phyloP scores from a whole-genome alignment of 2,888 invertebrate genomes.

The Proisotoma minuta region DNA sequence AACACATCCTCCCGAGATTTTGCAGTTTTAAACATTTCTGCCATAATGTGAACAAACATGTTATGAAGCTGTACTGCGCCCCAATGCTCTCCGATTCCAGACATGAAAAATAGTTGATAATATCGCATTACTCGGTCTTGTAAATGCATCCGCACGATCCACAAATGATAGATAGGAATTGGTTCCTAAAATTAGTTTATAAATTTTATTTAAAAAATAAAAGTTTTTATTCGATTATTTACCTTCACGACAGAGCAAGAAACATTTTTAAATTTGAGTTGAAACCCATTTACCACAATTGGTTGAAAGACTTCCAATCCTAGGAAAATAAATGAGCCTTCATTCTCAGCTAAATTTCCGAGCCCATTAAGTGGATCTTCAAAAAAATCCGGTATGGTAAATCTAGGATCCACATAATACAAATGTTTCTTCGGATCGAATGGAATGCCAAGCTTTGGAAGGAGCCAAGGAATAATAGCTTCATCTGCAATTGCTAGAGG shows the following conservation, averaged over 20 bases:
- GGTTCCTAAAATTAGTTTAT: too few species aligned
- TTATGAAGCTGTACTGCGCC: neutral
- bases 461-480: neutral
- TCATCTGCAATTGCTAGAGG: neutral
- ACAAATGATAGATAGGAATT: neutral
- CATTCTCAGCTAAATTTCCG: neutral
- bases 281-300: neutral
- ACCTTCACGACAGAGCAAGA: neutral
- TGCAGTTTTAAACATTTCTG: neutral
- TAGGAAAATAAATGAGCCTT: neutral
- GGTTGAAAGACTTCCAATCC: neutral
- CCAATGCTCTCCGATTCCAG: neutral
- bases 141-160: neutral
- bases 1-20: neutral
- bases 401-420: neutral
- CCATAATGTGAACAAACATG: neutral
- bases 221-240: neutral
- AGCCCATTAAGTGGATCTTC: neutral
- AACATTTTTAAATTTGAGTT: neutral
- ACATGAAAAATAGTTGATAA: neutral
- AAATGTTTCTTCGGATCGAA: neutral
- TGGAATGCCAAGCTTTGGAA: neutral
- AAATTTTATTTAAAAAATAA: neutral
- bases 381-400: neutral
- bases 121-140: neutral